These are phyloP conservation scores for Eufriesea mexicana DNA, from an alignment of 1,140 invertebrate species.

Conservation along the genomic window DNA sequence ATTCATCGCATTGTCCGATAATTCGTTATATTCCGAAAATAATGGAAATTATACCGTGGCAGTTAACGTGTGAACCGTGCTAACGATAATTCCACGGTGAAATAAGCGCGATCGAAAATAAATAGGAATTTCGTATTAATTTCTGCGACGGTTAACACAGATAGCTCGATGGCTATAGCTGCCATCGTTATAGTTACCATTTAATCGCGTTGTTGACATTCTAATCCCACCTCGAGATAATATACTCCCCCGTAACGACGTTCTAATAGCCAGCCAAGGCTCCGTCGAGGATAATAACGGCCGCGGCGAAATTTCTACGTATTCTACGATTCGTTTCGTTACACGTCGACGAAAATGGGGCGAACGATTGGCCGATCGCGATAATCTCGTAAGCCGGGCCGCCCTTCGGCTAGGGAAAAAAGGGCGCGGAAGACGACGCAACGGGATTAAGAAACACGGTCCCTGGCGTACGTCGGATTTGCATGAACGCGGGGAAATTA, in stretches of 20 bases:
- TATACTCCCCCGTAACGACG: not conserved
- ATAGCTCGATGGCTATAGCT: too few species aligned
- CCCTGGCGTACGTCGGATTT: slow-evolving; percentile 37
- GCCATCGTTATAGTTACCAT: not conserved
- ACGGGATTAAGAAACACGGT: slow-evolving; percentile 47
- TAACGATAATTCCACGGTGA: too few species aligned
- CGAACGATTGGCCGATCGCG: not conserved
- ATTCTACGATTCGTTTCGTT: not conserved
- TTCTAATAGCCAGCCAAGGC: slow-evolving; percentile 5
- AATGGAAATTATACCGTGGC: too few species aligned
- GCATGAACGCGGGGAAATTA: slow-evolving; percentile 61
- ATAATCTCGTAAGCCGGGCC: slow-evolving; percentile 52
- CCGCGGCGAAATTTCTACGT: not conserved
- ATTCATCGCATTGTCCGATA: too few species aligned
- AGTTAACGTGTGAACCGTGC: too few species aligned
- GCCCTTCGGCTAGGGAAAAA: not conserved
- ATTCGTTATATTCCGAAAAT: too few species aligned
- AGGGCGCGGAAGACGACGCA: slow-evolving; percentile 30
- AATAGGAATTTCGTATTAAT: not conserved
- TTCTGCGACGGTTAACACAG: too few species aligned
- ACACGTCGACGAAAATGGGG: not conserved
- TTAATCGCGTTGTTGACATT: not conserved
- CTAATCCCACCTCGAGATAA: not conserved
- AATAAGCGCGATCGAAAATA: too few species aligned
- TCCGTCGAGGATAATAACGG: not conserved